These are phyloP conservation scores for Bucorvus abyssinicus DNA, from an alignment of 2,797 vertebrate species.

Conservation along the genomic window DNA sequence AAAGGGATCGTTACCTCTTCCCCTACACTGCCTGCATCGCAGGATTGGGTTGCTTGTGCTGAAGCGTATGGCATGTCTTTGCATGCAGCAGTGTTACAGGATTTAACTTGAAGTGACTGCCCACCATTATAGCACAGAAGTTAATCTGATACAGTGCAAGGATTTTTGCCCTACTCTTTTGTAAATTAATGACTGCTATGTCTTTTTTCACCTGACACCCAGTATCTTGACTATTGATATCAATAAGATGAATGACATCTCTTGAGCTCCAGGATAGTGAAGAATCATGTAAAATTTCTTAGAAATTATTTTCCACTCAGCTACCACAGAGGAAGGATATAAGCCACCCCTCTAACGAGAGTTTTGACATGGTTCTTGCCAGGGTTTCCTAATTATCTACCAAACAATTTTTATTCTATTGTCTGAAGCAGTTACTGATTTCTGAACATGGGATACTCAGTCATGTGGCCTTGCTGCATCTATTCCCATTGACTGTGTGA, in stretches of 20 bases:
- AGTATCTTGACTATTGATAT: neutral
- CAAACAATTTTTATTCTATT: neutral
- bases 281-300: neutral
- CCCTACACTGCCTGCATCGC: fast-evolving
- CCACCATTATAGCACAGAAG: neutral
- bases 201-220: neutral
- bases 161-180: neutral
- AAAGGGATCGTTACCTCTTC: neutral
- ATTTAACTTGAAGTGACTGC: neutral
- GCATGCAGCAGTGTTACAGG: neutral
- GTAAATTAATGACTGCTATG: neutral
- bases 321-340: neutral
- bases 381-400: neutral
- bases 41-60: neutral
- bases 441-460: neutral
- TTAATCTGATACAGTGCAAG: neutral
- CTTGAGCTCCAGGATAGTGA: neutral
- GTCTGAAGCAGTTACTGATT: neutral
- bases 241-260: neutral
- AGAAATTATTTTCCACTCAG: neutral
- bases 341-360: neutral
- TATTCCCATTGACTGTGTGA: neutral
- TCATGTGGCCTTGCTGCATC: neutral
- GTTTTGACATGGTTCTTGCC: neutral
- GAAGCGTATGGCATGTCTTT: neutral